Base-by-base conservation (phyloP, 2,888 invertebrate genomes). In the Chloroclystis v-ata region DNA sequence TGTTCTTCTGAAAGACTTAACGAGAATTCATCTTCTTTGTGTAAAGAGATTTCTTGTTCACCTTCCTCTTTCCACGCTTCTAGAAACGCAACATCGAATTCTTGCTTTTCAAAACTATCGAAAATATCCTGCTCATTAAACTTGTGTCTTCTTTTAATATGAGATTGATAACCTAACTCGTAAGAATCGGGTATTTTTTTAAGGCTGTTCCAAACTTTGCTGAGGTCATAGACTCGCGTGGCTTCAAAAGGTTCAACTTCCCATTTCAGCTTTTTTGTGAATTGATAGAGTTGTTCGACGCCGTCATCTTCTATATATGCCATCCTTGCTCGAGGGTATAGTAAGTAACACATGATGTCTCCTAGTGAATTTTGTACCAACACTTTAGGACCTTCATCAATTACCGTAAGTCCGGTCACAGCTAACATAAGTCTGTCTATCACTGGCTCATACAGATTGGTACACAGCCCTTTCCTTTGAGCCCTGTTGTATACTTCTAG, bases 341-440 rank as follows among this genome's bases (percentile, higher is more conserved):
- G 28, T 0, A 64, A 64, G 41, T 87, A 81, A 30, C 71, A 68
- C 1, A 78, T 71, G 37, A 88, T 69, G 49, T 89, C 89, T 1
- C 89, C 89, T 1, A 86, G 59, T 0, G 85, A 74, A 54, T 87
- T 89, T 24, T 78, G 76, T 55, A 78, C 73, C 4, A 87, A 61
- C 6, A 84, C 56, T 8, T 69, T 60, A 47, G 70, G 79, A 10
- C 71, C 75, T 4, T 70, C 74, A 32, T 69, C 70, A 1, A 71
- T n/a, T 1, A 82, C 51, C 1, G 69, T 48, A 25, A 64, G 52
- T 1, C 89, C 89, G 1, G 76, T 75, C 14, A 80, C 72, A 1
- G 80, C 61, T 3, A 74, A 71, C 12, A 68, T 61, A 2, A 88
- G 41, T 44, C 88, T 69, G n/a, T 56, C 54, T 6, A 77, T 73